Evolutionary conservation across 2,113 vertebrate species (phyloP).

Genomic region (Alouatta palliata): DNA sequence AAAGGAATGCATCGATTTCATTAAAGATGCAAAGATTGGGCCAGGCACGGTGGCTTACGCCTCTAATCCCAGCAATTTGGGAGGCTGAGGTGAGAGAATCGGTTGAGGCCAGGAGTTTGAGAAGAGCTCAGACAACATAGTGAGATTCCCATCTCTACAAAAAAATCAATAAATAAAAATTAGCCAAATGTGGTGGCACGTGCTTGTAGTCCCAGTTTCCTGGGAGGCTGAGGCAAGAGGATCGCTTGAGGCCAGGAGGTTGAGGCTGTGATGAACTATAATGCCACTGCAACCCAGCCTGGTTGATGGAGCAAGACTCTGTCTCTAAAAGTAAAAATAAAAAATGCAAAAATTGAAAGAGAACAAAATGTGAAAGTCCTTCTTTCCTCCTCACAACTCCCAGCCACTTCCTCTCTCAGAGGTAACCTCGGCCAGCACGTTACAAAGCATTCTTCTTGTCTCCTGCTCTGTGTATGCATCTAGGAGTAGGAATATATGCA

Average conservation of each 20-base stretch:
- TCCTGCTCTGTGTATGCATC: fast-evolving
- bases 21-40: not conserved
- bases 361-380: not conserved
- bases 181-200: not conserved
- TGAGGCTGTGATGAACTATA: not conserved
- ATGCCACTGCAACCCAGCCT: not conserved
- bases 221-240: not conserved
- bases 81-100: too few relatives aligned
- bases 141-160: not conserved
- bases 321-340: not conserved
- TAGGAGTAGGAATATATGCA: fast-evolving
- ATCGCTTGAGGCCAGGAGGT: not conserved
- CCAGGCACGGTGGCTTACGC: too few relatives aligned
- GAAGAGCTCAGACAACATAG: not conserved
- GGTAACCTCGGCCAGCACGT: too few relatives aligned
- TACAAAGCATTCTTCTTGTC: not conserved
- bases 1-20: not conserved
- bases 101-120: too few relatives aligned
- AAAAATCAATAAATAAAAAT: not conserved
- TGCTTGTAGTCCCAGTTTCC: not conserved
- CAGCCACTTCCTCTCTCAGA: not conserved
- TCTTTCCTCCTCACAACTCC: not conserved
- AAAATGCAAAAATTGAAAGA: not conserved
- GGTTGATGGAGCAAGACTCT: not conserved
- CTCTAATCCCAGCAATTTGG: too few relatives aligned